Evolutionary conservation across 1,140 invertebrate genomes (phyloP).

Genomic region (Reticulitermes speratus): DNA sequence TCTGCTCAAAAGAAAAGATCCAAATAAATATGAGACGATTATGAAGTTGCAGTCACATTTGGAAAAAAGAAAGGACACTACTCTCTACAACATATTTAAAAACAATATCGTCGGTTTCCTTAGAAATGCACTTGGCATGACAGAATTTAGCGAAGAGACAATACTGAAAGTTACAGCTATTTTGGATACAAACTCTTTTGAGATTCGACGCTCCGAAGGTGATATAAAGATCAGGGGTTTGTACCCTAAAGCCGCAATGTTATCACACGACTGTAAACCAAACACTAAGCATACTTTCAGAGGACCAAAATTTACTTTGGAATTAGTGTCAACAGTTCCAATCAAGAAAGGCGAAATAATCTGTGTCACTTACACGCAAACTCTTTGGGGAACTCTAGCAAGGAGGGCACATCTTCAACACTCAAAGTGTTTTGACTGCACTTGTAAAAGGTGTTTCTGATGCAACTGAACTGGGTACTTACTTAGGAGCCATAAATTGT

Average conservation of each 20-base stretch:
- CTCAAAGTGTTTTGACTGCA: constrained; percentile 65
- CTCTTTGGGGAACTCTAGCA: constrained; percentile 62
- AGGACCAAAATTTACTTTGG: constrained; percentile 47
- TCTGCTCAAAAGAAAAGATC: constrained; percentile 36
- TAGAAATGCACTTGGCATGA: constrained; percentile 46
- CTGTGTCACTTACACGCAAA: constrained; percentile 64
- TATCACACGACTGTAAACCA: constrained; percentile 42
- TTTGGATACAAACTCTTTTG: constrained; percentile 63
- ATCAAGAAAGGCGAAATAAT: constrained; percentile 64
- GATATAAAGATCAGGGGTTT: constrained; percentile 50
- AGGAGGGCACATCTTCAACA: constrained; percentile 58
- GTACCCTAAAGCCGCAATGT: constrained; percentile 59
- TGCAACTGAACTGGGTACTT: constrained; percentile 61
- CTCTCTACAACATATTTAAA: constrained; percentile 25
- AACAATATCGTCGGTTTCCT: constrained; percentile 29
- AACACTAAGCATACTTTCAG: constrained; percentile 44
- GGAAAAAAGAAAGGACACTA: constrained; percentile 33
- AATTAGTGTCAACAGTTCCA: constrained; percentile 55
- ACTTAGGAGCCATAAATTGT: constrained; percentile 62
- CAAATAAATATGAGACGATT: constrained; percentile 36
- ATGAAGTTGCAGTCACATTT: constrained; percentile 38
- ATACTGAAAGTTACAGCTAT: constrained; percentile 64
- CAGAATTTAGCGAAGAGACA: constrained; percentile 54
- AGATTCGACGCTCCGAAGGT: constrained; percentile 20
- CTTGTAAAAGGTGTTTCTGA: constrained; percentile 60